Evolutionary conservation across 1,140 invertebrate species (phyloP).

Genomic region (Brevipalpus yothersi): DNA sequence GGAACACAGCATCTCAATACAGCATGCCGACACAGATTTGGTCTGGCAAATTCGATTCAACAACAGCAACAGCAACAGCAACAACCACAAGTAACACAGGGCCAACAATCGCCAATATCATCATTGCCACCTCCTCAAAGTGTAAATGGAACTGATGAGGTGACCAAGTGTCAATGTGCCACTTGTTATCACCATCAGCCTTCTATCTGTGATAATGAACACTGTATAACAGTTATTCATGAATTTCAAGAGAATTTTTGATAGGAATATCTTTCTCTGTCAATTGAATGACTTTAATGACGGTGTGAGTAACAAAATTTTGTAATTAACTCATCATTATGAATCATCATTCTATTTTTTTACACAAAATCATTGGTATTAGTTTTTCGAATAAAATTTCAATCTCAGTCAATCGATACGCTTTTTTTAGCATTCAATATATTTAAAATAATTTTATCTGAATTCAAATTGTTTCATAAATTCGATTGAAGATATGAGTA

Average conservation of each 20-base stretch:
- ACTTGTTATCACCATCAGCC: neutral
- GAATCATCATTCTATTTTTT: no score
- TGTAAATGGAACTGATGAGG: neutral
- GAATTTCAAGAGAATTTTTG: constrained; percentile 1
- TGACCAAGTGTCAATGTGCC: neutral
- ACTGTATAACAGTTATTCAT: neutral
- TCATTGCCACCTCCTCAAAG: neutral
- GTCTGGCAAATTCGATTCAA: neutral
- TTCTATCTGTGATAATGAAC: neutral
- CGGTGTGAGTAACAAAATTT: neutral
- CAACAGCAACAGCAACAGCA: neutral
- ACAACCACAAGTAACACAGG: neutral
- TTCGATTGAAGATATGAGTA: no score
- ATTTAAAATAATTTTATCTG: no score
- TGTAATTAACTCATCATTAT: neutral
- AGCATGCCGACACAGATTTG: neutral
- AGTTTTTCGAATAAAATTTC: no score
- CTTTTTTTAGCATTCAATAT: no score
- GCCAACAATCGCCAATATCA: neutral
- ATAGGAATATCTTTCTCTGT: neutral
- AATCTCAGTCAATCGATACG: no score
- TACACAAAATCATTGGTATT: no score
- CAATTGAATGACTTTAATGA: neutral
- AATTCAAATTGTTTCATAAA: no score
- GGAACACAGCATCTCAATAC: neutral